Conservation (phyloP, 2,113 vertebrate species). For the Lepisosteus osseus region DNA sequence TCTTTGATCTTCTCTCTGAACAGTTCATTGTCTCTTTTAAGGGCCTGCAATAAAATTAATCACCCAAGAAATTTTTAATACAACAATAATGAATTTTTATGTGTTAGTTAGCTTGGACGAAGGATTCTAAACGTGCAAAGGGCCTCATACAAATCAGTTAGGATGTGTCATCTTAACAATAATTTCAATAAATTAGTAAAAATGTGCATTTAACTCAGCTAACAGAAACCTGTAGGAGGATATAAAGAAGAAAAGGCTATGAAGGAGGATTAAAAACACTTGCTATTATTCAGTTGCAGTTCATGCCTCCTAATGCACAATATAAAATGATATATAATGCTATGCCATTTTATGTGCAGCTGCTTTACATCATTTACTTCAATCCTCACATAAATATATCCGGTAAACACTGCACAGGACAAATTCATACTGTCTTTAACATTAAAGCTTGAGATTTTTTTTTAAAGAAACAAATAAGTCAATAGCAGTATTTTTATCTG, state of each 20-base stretch:
- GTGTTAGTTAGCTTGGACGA: conserved; percentile 90
- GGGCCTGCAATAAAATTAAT: conserved; percentile 98
- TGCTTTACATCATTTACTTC: conserved; percentile 42
- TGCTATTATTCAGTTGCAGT: conserved; percentile 89
- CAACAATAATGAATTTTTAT: conserved; percentile 98
- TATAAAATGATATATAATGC: conserved; percentile 38
- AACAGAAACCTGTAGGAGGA: conserved; percentile 73
- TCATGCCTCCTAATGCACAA: conserved; percentile 78
- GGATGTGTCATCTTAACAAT: conserved; percentile 92
- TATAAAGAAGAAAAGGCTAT: conserved; percentile 81
- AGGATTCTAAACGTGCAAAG: conserved; percentile 82
- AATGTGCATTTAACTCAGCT: conserved; percentile 80
- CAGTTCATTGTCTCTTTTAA: conserved; percentile 92
- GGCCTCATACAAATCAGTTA: conserved; percentile 87
- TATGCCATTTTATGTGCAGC: conserved; percentile 46
- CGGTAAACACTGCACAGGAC: conserved; percentile 41
- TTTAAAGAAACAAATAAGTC: no score
- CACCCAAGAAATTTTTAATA: conserved; percentile 95
- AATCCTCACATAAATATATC: conserved; percentile 40
- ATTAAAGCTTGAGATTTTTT: no score
- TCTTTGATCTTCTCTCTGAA: conserved; percentile 80
- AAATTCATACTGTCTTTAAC: neutral
- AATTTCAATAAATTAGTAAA: conserved; percentile 97
- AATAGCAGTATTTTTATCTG: no score
- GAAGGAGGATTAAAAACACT: conserved; percentile 88